Evolutionary conservation across 2,888 invertebrate species (phyloP), one percentile per base, ranked within the genome.

Genomic region (Andrena praecox): DNA sequence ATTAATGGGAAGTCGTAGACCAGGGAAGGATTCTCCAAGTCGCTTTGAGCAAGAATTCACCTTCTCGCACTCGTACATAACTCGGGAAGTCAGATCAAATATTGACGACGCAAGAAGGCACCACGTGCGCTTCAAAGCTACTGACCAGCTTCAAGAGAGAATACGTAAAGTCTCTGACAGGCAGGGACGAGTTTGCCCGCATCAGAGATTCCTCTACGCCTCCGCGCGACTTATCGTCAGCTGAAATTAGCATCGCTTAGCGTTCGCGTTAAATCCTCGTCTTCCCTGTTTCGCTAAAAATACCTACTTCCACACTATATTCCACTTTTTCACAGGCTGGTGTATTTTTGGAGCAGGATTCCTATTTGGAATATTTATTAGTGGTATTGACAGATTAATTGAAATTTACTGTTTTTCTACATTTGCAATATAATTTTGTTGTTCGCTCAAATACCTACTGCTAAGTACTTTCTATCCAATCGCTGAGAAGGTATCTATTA

Each of bases 161-260:
- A 64, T 56, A 72, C 27, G 74, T 67, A 67, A 70, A 29, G 50
- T 48, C 50, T 20, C 12, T 12, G 31, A 12, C 59, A n/a, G 59
- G 56, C 63, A 50, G 29, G 31, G 59, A 60, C 59, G 48, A 71
- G 75, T 81, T 84, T 75, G 81, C 69, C 78, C 60, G 50, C 71
- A 81, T 74, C 74, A 42, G 48, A 42, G 56, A 75, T 75, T 74
- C 63, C 50, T 81, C 77, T 68, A 73, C 83, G 83, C 77, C 77
- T 80, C 71, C 80, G 62, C 59, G 64, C 67, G 74, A 77, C 77
- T 33, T 62, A 42, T 42, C 42, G 56, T 79, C 76, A 76, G 69
- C 33, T 33, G 76, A 72, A 80, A 80, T 77, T 80, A 77, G 76
- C 70, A 50, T 62, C 50, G 29, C 62, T 42, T 31, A 72, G 73